Evolutionary conservation across 2,888 invertebrate species (phyloP).

Genomic region (Tetranychus truncatus): DNA sequence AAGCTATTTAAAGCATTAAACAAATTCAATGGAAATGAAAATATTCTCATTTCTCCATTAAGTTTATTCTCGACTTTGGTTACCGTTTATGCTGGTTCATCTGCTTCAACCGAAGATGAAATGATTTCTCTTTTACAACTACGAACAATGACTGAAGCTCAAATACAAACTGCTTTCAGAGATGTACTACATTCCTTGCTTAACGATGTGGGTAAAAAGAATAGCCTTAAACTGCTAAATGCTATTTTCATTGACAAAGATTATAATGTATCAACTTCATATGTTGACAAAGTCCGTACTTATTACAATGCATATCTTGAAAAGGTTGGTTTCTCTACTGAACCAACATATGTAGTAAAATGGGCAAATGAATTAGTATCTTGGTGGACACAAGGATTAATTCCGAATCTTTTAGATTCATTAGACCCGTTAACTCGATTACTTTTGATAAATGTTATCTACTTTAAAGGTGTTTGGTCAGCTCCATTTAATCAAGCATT

Average conservation of each 20-base stretch:
- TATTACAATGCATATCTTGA: slow-evolving; percentile 6
- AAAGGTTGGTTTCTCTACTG: slow-evolving; percentile 6
- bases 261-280: not conserved
- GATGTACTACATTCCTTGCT: not conserved
- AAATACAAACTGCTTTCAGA: not conserved
- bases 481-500: not conserved
- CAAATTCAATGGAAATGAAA: not conserved
- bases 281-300: slow-evolving; percentile 8
- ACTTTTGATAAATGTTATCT: slow-evolving; percentile 14
- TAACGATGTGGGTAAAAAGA: not conserved
- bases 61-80: not conserved
- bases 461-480: slow-evolving; percentile 12
- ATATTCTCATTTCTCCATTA: slow-evolving; percentile 9
- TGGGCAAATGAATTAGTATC: slow-evolving; percentile 4
- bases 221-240: slow-evolving; percentile 2
- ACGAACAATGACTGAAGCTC: not conserved
- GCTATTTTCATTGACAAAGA: slow-evolving; percentile 9
- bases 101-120: not conserved
- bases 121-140: not conserved
- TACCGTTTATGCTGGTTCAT: slow-evolving; percentile 3
- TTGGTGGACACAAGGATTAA: slow-evolving; percentile 7
- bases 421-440: slow-evolving; percentile 11
- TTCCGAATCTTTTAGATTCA: slow-evolving; percentile 1
- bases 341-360: not conserved
- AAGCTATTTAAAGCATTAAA: slow-evolving; percentile 2